Evolutionary conservation across 2,797 vertebrate genomes (phyloP).

Genomic region (Parotocinclus haroldoi): DNA sequence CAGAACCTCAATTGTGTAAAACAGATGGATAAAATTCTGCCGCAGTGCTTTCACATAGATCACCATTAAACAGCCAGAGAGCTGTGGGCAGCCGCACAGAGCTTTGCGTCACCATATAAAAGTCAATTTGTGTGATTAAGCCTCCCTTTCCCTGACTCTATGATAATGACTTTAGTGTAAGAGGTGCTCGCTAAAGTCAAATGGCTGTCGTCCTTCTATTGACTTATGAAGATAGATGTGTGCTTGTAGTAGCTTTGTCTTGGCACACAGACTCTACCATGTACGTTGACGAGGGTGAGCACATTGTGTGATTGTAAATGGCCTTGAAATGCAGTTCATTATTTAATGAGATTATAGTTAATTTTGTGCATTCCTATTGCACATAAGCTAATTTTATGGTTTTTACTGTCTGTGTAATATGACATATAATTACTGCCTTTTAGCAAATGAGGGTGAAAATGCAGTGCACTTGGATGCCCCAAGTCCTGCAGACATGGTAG

Average conservation of each 20-base stretch:
- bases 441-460: too few species aligned
- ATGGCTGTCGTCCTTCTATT: conserved; percentile 58
- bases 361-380: neutral
- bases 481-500: too few species aligned
- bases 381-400: neutral
- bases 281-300: conserved; percentile 20
- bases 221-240: conserved; percentile 59
- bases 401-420: neutral
- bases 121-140: conserved; percentile 74
- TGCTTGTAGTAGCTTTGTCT: conserved; percentile 40
- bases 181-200: conserved; percentile 57
- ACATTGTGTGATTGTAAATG: conserved; percentile 15
- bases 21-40: conserved; percentile 65
- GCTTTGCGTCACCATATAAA: conserved; percentile 61
- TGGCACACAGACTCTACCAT: conserved; percentile 5
- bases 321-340: neutral
- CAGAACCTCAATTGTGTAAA: conserved; percentile 65
- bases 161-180: conserved; percentile 61
- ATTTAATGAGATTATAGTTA: neutral
- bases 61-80: conserved; percentile 66
- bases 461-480: too few species aligned
- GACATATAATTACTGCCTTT: too few species aligned
- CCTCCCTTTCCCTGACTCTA: conserved; percentile 53
- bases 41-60: conserved; percentile 61
- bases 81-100: conserved; percentile 49